These are phyloP conservation scores for Leucophenga montana DNA, from an alignment of 2,888 invertebrate species.

Conservation along the genomic window DNA sequence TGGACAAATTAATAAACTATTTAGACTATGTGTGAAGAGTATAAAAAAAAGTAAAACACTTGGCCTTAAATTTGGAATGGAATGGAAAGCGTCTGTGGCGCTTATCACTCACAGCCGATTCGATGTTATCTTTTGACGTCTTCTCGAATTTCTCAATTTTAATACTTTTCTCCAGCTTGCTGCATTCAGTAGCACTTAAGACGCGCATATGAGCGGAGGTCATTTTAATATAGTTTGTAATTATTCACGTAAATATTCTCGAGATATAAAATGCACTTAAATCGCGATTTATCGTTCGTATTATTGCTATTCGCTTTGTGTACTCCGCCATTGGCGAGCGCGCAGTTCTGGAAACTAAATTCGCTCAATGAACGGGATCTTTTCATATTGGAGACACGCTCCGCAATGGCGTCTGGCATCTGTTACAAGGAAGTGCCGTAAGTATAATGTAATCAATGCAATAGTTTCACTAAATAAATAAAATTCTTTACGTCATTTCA, in stretches of 20 bases:
- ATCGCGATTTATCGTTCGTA: background rate
- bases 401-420: conserved; percentile 63
- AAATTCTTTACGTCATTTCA: conserved; percentile 32
- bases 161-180: background rate
- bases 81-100: no score
- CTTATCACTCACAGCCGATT: no score
- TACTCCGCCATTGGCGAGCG: background rate
- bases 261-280: conserved; percentile 20
- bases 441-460: conserved; percentile 39
- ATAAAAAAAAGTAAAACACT: no score
- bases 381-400: conserved; percentile 58
- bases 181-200: conserved; percentile 23
- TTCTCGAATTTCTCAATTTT: background rate
- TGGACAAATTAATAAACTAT: no score
- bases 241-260: background rate
- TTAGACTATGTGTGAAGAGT: no score
- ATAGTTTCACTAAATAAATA: background rate
- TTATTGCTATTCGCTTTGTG: background rate
- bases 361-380: conserved; percentile 43
- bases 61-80: no score
- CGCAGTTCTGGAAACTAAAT: conserved; percentile 61
- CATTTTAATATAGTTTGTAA: conserved; percentile 11
- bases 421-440: conserved; percentile 70
- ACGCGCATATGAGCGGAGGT: conserved; percentile 19
- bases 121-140: background rate